Base-by-base conservation (phyloP, 2,113 vertebrate species). In the Pandion haliaetus region DNA sequence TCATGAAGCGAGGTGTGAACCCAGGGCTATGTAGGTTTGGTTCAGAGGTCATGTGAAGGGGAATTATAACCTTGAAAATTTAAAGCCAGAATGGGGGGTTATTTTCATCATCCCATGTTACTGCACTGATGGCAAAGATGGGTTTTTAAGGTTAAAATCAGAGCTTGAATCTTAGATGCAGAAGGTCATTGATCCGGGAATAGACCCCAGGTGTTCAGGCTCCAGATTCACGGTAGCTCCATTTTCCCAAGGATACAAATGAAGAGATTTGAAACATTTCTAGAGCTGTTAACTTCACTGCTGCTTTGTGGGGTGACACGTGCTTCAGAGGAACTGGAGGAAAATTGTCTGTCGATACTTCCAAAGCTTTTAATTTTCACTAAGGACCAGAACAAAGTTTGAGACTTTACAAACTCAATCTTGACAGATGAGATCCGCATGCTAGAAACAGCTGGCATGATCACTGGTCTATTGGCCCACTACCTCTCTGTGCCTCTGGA, bases 11-110 rank as follows among this genome's bases (percentile, higher is more conserved):
- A 95, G 77, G 83, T 96, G 94, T 94, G 92, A 96, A 97, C 83
- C 25, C 77, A 86, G 40, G 71, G 80, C 52, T 94, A 1, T 42
- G 54, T 23, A 36, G 40, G 77, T 82, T 96, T 91, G 61, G 69
- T 95, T 92, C 94, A 92, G 86, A 86, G 86, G 94, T 93, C 80
- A 81, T 93, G 87, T 85, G 89, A 95, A 94, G 91, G 36, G 57
- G 83, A 93, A 86, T 89, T 89, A 82, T 45, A 85, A 85, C 71
- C 65, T 10, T 84, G 57, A 87, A 29, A 76, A 74, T 74, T 94
- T 63, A 87, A 91, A 95, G 34, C 18, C 50, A 74, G 76, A 40
- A 34, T 31, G 6, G 20, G 47, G 9, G 12, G 5, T 12, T 61
- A 49, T 86, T 92, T 87, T 66, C 44, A 21, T 89, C 72, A 24